A percentile compares a stretch with the other conserved stretches of the same genome.
Conservation (phyloP, 2,113 vertebrate species). For the Mustelus asterias region DNA sequence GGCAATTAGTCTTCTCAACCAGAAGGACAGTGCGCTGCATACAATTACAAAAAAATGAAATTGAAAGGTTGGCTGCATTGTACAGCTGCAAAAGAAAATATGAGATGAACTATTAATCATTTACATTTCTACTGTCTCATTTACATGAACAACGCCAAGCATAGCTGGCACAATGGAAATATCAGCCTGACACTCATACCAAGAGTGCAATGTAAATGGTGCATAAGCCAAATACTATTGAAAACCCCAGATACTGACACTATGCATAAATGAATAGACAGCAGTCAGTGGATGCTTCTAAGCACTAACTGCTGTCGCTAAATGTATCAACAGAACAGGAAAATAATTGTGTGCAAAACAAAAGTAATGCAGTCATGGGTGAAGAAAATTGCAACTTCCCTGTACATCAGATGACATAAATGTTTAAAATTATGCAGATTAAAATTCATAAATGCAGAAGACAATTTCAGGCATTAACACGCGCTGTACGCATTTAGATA, state of each 20-base stretch:
- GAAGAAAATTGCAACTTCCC: background rate
- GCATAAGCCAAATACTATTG: background rate
- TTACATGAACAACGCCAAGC: background rate
- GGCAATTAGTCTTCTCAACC: background rate
- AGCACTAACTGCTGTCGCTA: background rate
- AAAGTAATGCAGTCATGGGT: background rate
- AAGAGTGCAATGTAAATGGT: background rate
- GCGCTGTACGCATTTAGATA: background rate
- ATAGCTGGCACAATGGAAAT: background rate
- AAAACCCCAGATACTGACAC: background rate
- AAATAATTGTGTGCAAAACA: background rate
- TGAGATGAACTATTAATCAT: background rate
- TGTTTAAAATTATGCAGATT: background rate
- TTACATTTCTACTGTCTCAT: background rate
- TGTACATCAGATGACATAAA: background rate
- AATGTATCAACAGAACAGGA: background rate
- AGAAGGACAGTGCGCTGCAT: background rate
- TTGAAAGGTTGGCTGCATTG: background rate
- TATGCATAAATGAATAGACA: background rate
- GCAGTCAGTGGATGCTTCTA: background rate
- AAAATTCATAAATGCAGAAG: slow-evolving; percentile 15
- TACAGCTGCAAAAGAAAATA: background rate
- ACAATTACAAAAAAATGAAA: background rate
- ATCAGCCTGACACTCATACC: background rate
- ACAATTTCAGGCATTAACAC: background rate